phyloP scores from a whole-genome alignment of 2,888 invertebrate species.

The Rhagium mordax region DNA sequence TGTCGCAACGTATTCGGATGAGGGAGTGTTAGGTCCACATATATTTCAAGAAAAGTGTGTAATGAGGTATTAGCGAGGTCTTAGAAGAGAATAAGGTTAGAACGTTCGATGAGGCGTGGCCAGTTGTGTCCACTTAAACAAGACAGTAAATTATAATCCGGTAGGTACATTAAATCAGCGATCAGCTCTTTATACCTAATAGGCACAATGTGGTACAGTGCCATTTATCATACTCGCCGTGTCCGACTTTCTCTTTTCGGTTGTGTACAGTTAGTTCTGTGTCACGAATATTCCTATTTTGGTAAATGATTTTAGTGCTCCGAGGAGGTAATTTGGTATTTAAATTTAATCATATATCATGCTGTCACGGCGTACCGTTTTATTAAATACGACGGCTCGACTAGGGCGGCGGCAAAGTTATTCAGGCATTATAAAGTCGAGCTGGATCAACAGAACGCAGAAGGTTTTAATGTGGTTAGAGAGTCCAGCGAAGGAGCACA shows the following conservation, averaged over 20 bases:
- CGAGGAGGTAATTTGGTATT: not conserved
- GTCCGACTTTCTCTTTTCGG: not conserved
- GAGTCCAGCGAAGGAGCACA: too few species aligned
- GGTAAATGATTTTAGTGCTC: not conserved
- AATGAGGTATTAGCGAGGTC: too few species aligned
- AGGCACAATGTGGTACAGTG: not conserved
- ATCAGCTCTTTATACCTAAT: not conserved
- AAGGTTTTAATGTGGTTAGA: too few species aligned
- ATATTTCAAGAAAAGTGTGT: too few species aligned
- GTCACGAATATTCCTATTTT: conserved; percentile 8
- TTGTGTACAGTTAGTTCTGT: not conserved
- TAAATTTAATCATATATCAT: not conserved
- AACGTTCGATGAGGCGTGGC: too few species aligned
- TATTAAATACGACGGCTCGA: not conserved
- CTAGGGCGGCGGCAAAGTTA: not conserved
- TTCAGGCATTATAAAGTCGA: too few species aligned
- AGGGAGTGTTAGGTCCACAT: too few species aligned
- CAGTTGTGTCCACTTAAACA: not conserved
- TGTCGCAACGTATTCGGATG: too few species aligned
- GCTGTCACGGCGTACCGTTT: not conserved
- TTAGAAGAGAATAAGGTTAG: too few species aligned
- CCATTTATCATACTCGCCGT: not conserved
- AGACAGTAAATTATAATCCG: not conserved
- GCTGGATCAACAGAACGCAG: too few species aligned
- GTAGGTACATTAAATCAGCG: not conserved